Evolutionary conservation across 2,113 vertebrate genomes (phyloP).

Genomic region (Neogobius melanostomus): DNA sequence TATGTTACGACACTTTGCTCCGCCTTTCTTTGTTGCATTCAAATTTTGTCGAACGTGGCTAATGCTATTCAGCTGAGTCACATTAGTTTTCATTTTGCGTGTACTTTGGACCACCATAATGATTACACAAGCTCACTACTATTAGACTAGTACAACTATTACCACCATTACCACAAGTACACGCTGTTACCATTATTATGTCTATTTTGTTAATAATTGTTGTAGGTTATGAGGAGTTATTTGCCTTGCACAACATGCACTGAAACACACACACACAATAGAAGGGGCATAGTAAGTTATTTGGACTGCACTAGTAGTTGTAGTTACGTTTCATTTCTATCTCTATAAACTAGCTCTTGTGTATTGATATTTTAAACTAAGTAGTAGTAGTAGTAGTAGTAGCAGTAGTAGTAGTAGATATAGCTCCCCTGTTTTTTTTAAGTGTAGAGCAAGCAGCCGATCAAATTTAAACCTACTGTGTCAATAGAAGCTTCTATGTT

Average conservation of each 20-base stretch:
- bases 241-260: not conserved
- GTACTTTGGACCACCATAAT: too few species aligned
- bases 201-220: too few species aligned
- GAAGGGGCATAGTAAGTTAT: too few species aligned
- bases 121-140: too few species aligned
- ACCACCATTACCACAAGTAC: not conserved
- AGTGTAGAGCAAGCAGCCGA: not conserved
- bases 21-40: not conserved
- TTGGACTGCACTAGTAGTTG: too few species aligned
- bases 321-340: too few species aligned
- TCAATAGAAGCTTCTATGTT: not conserved
- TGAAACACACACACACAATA: not conserved
- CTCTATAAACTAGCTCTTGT: too few species aligned
- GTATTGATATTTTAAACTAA: not conserved
- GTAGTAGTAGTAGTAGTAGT: not conserved
- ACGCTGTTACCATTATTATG: too few species aligned
- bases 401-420: not conserved
- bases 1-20: conserved; percentile 1
- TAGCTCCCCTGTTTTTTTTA: too few species aligned
- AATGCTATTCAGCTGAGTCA: not conserved
- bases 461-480: too few species aligned
- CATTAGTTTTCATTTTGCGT: not conserved
- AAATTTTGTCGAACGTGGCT: not conserved
- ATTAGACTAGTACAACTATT: not conserved
- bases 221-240: not conserved